phyloP scores from a whole-genome alignment of 2,888 invertebrate genomes.

The Macrostomum cliftonense region DNA sequence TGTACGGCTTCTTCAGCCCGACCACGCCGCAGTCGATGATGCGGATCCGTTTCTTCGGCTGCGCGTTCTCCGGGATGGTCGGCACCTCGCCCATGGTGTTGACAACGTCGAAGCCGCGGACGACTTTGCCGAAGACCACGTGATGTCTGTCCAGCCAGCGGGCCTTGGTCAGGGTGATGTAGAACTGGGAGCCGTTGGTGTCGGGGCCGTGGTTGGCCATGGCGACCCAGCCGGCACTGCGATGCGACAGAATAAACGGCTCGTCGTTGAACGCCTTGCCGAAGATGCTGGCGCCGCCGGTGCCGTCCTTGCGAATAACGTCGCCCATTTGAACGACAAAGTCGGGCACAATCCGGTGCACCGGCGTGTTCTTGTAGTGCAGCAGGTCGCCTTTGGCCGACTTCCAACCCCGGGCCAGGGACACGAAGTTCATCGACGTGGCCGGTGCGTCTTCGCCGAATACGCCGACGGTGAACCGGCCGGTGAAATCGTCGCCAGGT shows the following conservation, averaged over 20 bases:
- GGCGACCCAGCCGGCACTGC: constrained; percentile 30
- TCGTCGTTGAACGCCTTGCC: constrained; percentile 34
- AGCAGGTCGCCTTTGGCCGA: constrained; percentile 19
- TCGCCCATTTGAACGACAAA: constrained; percentile 37
- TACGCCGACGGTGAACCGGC: constrained; percentile 22
- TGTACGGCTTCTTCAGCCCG: not conserved
- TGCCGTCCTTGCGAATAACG: constrained; percentile 30
- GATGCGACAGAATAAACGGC: constrained; percentile 30
- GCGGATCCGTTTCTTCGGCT: not conserved
- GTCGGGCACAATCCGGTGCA: constrained; percentile 34
- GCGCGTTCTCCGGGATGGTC: not conserved
- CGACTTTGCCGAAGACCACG: constrained; percentile 6
- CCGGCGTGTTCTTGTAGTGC: constrained; percentile 23
- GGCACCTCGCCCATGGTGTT: not conserved
- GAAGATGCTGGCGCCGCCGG: constrained; percentile 32
- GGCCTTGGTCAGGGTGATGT: constrained; percentile 29
- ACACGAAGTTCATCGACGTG: constrained; percentile 30
- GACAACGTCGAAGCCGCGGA: constrained; percentile 1
- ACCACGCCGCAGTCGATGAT: constrained; percentile 1
- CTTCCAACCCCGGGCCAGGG: constrained; percentile 26
- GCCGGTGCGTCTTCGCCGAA: constrained; percentile 32
- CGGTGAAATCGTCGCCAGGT: constrained; percentile 16
- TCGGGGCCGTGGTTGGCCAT: constrained; percentile 37
- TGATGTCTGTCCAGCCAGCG: constrained; percentile 27
- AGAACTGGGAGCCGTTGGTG: constrained; percentile 38